phyloP scores from a whole-genome alignment of 2,797 vertebrate genomes.

The Chaenodraco wilsoni region DNA sequence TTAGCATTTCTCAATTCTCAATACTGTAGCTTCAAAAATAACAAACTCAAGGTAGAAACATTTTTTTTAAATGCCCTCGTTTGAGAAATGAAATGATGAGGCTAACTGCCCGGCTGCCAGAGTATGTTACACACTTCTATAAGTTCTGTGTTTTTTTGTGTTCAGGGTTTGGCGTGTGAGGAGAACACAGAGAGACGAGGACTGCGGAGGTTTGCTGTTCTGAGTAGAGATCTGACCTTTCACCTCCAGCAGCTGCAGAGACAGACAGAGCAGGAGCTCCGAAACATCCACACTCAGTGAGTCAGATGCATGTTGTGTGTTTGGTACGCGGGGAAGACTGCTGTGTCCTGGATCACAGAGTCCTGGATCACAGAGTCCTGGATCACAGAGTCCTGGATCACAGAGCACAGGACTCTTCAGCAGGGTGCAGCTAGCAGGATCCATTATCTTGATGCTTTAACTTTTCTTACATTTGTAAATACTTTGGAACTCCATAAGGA shows the following conservation, averaged over 20 bases:
- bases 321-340: neutral
- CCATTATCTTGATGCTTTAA: neutral
- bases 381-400: too few species aligned
- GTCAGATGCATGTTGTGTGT: conserved; percentile 8
- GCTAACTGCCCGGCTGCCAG: neutral
- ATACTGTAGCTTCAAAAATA: too few species aligned
- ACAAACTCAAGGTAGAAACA: too few species aligned
- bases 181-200: conserved; percentile 33
- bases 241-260: conserved; percentile 70
- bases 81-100: too few species aligned
- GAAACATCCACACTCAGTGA: conserved; percentile 64
- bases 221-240: conserved; percentile 65
- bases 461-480: neutral
- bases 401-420: neutral
- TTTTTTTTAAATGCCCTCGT: too few species aligned
- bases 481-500: neutral
- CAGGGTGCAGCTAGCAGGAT: neutral
- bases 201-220: conserved; percentile 48
- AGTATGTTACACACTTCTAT: neutral
- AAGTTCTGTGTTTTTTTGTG: neutral
- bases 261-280: conserved; percentile 75
- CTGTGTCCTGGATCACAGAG: neutral
- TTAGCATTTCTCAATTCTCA: too few species aligned
- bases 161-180: conserved; percentile 50
- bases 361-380: too few species aligned